phyloP scores from a whole-genome alignment of 2,113 vertebrate genomes.

The Genyomyrus donnyi region DNA sequence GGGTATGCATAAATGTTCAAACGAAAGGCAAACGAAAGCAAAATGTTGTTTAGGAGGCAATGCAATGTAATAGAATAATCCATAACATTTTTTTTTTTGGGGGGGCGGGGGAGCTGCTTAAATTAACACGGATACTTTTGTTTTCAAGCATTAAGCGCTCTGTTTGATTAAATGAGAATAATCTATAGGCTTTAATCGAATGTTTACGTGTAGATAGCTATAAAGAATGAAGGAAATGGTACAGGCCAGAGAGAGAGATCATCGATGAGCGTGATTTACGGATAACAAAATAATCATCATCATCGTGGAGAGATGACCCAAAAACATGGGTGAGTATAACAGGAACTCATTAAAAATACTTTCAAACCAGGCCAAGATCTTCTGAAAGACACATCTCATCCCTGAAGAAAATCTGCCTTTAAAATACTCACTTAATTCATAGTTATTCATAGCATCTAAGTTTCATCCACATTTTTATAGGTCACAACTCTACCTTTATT shows the following conservation, averaged over 20 bases:
- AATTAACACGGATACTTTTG: background rate
- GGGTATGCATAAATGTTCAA: slow-evolving; percentile 30
- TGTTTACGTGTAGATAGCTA: background rate
- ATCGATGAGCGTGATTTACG: background rate
- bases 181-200: background rate
- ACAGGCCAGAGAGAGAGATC: background rate
- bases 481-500: slow-evolving; percentile 7
- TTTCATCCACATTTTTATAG: slow-evolving; percentile 3
- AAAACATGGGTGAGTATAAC: slow-evolving; percentile 13
- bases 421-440: background rate
- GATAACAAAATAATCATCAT: background rate
- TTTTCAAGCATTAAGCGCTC: background rate
- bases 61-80: background rate
- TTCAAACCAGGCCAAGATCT: slow-evolving; percentile 17
- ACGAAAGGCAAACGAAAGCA: background rate
- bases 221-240: too few relatives aligned
- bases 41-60: background rate
- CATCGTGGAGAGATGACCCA: background rate
- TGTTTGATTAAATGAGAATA: background rate
- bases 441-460: slow-evolving; percentile 8
- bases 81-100: background rate
- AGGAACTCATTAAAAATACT: slow-evolving; percentile 10
- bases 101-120: background rate
- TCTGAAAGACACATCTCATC: background rate
- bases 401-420: background rate